Conservation (phyloP, 2,113 vertebrate genomes). For the Nothoprocta pentlandii region DNA sequence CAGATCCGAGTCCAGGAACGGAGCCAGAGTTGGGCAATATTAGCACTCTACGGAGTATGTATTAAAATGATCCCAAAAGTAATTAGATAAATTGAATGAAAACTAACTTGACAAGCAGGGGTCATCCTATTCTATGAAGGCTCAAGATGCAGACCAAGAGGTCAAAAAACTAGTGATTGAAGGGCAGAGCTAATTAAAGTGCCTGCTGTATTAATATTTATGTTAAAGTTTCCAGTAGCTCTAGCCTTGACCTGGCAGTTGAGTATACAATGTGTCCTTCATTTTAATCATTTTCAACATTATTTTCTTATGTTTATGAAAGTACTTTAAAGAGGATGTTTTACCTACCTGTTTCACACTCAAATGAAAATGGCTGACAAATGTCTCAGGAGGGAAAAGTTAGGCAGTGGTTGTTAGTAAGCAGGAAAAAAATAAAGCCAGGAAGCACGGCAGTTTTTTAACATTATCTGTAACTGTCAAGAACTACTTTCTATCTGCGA, state of each 20-base stretch:
- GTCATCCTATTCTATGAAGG: conserved; percentile 56
- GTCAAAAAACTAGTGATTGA: conserved; percentile 61
- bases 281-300: conserved; percentile 59
- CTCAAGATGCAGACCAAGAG: conserved; percentile 58
- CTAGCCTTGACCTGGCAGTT: conserved; percentile 53
- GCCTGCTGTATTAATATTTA: conserved; percentile 69
- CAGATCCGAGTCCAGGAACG: not conserved
- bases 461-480: not conserved
- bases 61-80: conserved; percentile 44
- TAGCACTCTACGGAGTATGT: not conserved
- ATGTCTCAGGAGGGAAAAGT: not conserved
- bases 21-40: not conserved
- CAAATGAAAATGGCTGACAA: not conserved
- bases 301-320: conserved; percentile 22
- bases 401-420: not conserved
- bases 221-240: conserved; percentile 60
- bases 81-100: conserved; percentile 70
- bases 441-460: not conserved
- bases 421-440: not conserved
- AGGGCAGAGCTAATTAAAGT: conserved; percentile 73
- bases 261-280: conserved; percentile 56
- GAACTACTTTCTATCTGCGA: not conserved
- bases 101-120: conserved; percentile 58
- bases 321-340: conserved; percentile 10
- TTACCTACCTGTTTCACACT: not conserved